phyloP scores from a whole-genome alignment of 2,888 invertebrate genomes.

The Syrphus vitripennis region DNA sequence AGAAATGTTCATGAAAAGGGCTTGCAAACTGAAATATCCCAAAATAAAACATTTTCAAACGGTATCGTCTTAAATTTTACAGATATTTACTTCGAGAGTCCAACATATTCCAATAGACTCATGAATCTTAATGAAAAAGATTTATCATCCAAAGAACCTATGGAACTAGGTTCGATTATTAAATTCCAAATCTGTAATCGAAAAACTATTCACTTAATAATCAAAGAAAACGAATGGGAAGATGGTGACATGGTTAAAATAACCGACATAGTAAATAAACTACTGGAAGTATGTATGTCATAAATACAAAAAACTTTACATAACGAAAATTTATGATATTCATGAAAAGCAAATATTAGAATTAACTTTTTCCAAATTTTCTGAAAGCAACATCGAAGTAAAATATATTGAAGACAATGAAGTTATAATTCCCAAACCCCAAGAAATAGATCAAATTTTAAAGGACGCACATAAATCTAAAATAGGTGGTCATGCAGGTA shows the following conservation, averaged over 20 bases:
- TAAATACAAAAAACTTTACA: not conserved
- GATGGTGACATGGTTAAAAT: not conserved
- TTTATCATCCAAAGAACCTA: not conserved
- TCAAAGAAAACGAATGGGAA: slow-evolving; percentile 30
- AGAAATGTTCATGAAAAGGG: not conserved
- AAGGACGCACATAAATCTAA: too few relatives aligned
- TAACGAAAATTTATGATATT: not conserved
- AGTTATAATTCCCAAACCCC: too few relatives aligned
- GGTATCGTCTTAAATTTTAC: not conserved
- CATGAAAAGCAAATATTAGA: slow-evolving; percentile 68
- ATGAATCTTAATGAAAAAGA: not conserved
- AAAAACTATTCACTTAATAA: slow-evolving; percentile 15
- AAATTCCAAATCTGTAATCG: slow-evolving; percentile 23
- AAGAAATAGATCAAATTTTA: too few relatives aligned
- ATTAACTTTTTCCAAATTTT: not conserved
- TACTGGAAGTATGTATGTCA: not conserved
- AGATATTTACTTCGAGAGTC: slow-evolving; percentile 14
- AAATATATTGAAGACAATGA: not conserved
- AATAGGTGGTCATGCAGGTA: too few relatives aligned
- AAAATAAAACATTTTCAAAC: not conserved
- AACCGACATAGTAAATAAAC: not conserved
- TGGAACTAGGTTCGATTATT: slow-evolving; percentile 9
- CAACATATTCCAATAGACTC: not conserved
- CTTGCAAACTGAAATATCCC: not conserved
- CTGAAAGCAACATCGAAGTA: not conserved